Percentiles rank a stretch among this genome's conserved stretches.
These are phyloP conservation scores for Puma concolor DNA, from an alignment of 2,113 vertebrate genomes.

Conservation along the genomic window DNA sequence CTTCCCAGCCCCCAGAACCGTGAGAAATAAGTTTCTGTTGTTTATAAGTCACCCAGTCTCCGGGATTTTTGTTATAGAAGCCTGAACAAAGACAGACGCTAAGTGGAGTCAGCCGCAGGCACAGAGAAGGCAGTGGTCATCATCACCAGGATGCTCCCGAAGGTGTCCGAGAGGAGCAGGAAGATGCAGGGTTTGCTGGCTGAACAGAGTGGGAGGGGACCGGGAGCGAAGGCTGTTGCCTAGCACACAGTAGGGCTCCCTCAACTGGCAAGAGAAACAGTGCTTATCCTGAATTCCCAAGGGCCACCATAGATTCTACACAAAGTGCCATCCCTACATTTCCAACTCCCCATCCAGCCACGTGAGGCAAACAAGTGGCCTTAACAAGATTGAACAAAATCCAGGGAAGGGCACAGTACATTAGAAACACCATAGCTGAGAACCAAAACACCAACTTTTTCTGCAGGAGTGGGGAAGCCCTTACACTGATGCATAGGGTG, in stretches of 20 bases:
- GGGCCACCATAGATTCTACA: not conserved
- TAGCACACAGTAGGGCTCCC: not conserved
- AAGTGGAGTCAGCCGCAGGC: not conserved
- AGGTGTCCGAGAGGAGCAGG: not conserved
- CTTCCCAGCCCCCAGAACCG: not conserved
- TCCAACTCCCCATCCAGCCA: not conserved
- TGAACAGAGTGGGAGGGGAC: too few relatives aligned
- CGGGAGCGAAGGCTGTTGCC: not conserved
- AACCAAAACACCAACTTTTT: not conserved
- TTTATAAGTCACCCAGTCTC: not conserved
- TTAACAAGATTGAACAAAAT: not conserved
- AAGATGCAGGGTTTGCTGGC: not conserved
- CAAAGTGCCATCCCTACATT: not conserved
- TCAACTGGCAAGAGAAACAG: not conserved
- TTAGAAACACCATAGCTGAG: not conserved
- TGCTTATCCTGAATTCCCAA: not conserved
- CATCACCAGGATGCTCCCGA: not conserved
- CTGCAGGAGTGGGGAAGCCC: not conserved
- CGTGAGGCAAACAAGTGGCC: not conserved
- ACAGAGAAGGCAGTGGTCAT: not conserved
- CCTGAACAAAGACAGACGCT: not conserved
- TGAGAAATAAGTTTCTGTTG: not conserved
- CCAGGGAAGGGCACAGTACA: not conserved
- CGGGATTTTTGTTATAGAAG: not conserved
- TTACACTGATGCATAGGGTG: accelerated